A percentile compares a stretch with the other conserved stretches of the same genome.
These are phyloP conservation scores for Castor canadensis DNA, from an alignment of 2,113 vertebrate species.

Conservation along the genomic window DNA sequence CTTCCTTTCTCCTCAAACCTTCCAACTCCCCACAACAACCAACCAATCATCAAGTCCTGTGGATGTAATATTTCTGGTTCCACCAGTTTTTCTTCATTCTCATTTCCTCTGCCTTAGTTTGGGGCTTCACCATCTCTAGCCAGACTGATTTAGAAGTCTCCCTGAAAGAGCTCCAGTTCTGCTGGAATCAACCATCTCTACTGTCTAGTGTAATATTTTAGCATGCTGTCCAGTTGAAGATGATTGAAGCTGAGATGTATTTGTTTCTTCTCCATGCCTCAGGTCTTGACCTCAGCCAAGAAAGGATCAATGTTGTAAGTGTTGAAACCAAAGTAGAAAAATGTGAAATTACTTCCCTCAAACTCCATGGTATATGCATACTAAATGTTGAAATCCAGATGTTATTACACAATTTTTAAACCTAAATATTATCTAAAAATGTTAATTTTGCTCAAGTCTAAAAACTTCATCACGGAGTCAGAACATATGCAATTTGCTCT, in stretches of 20 bases:
- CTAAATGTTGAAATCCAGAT: neutral
- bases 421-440: conserved; percentile 28
- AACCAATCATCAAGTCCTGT: neutral
- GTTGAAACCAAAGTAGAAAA: conserved; percentile 17
- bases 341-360: neutral
- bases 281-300: neutral
- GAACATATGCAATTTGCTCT: neutral
- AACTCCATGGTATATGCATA: neutral
- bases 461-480: neutral
- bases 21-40: neutral
- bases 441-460: neutral
- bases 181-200: neutral
- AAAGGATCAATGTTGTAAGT: neutral
- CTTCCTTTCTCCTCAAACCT: neutral
- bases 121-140: neutral
- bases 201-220: neutral
- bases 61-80: neutral
- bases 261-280: neutral
- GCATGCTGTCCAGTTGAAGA: neutral
- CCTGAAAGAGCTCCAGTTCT: neutral
- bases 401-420: neutral
- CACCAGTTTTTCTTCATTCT: neutral
- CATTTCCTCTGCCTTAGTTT: neutral
- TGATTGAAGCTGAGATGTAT: neutral
- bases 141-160: neutral